Percentiles rank a stretch among this genome's conserved stretches.
Evolutionary conservation across 2,888 invertebrate species (phyloP).

Genomic region (Magallana nippona): DNA sequence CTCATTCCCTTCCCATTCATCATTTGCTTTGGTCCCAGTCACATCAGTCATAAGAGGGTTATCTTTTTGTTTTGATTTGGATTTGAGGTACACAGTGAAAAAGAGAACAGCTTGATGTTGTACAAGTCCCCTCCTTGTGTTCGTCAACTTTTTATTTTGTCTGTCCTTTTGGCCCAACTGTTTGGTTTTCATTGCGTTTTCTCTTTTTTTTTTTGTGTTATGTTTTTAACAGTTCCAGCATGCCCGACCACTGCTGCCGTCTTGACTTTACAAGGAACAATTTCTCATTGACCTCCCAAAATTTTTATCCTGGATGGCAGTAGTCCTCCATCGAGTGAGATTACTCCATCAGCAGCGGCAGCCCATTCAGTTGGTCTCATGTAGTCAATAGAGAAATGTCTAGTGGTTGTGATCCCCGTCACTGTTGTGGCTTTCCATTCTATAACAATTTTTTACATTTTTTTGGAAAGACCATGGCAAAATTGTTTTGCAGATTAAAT

Average conservation of each 20-base stretch:
- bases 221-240: background rate
- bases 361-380: background rate
- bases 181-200: background rate
- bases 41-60: background rate
- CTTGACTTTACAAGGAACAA: background rate
- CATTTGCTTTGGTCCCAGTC: slow-evolving; percentile 7
- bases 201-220: background rate
- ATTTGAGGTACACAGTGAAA: background rate
- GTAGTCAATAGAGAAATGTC: slow-evolving; percentile 5
- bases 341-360: background rate
- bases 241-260: background rate
- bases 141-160: background rate
- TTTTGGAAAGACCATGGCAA: slow-evolving; percentile 36
- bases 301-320: too few relatives aligned
- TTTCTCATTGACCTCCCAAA: too few relatives aligned
- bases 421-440: slow-evolving; percentile 27
- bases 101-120: slow-evolving; percentile 14
- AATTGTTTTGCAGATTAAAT: slow-evolving; percentile 34
- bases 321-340: too few relatives aligned
- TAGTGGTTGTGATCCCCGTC: slow-evolving; percentile 11
- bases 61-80: background rate
- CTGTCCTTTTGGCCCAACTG: background rate
- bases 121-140: background rate
- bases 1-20: background rate
- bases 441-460: background rate